Evolutionary conservation across 2,797 vertebrate genomes (phyloP).

Genomic region (Muscicapa striata): DNA sequence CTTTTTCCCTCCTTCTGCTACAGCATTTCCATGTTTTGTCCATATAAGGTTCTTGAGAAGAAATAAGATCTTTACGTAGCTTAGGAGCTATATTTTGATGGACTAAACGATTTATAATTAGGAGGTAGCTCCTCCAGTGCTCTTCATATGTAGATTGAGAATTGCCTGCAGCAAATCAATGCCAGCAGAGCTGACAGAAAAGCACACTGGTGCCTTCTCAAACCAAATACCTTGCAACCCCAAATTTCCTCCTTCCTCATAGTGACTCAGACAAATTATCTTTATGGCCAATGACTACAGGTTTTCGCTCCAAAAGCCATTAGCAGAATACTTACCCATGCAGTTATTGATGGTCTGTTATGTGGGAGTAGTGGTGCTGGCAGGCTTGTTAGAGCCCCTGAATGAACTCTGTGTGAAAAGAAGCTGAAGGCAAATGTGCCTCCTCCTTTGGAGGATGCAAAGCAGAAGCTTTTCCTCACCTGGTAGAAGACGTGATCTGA

Average conservation of each 20-base stretch:
- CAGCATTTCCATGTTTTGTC: not conserved
- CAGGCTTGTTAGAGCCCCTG: not conserved
- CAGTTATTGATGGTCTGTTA: not conserved
- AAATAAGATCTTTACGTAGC: not conserved
- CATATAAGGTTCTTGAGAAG: slow-evolving; percentile 33
- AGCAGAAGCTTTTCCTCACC: not conserved
- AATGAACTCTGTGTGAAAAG: not conserved
- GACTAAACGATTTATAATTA: slow-evolving; percentile 51
- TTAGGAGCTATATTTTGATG: slow-evolving; percentile 46
- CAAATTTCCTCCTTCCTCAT: not conserved
- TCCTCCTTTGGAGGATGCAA: not conserved
- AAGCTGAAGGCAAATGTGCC: not conserved
- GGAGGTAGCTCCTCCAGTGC: not conserved
- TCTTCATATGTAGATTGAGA: not conserved
- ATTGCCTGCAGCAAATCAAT: slow-evolving; percentile 4
- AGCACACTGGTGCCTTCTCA: not conserved
- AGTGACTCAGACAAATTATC: not conserved
- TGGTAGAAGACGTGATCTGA: not conserved
- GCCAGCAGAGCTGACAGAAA: slow-evolving; percentile 6
- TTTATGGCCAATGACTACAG: not conserved
- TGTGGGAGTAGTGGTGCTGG: not conserved
- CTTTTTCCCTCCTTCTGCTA: not conserved
- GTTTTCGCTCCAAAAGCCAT: not conserved
- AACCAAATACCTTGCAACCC: not conserved
- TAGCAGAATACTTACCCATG: not conserved